Percentiles rank a stretch among this genome's conserved stretches.
phyloP scores from a whole-genome alignment of 2,797 vertebrate genomes.

The Poecilia gillii region DNA sequence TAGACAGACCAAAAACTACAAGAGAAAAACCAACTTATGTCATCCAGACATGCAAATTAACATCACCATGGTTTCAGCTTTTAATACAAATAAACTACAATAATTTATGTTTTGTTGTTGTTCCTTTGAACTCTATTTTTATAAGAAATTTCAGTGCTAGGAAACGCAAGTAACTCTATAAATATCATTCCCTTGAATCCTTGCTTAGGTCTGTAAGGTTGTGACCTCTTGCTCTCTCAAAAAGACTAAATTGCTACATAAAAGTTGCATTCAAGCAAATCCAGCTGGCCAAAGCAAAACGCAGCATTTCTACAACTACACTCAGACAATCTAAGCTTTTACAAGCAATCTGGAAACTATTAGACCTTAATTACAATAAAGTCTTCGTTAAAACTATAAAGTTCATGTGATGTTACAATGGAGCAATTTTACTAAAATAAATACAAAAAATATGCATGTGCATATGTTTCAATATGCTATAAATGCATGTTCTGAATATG shows the following conservation, averaged over 20 bases:
- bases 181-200: slow-evolving; percentile 59
- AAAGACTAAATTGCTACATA: slow-evolving; percentile 51
- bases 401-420: slow-evolving; percentile 8
- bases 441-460: slow-evolving; percentile 14
- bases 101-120: slow-evolving; percentile 11
- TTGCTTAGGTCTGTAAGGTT: slow-evolving; percentile 57
- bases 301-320: slow-evolving; percentile 42
- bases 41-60: background rate
- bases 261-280: slow-evolving; percentile 55
- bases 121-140: background rate
- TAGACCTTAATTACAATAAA: slow-evolving; percentile 1
- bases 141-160: background rate
- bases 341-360: slow-evolving; percentile 34
- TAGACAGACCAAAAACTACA: background rate
- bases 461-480: background rate
- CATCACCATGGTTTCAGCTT: background rate
- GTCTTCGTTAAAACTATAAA: slow-evolving; percentile 10
- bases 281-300: slow-evolving; percentile 71
- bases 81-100: background rate
- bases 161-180: slow-evolving; percentile 20
- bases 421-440: slow-evolving; percentile 9
- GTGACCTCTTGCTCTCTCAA: slow-evolving; percentile 47
- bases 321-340: slow-evolving; percentile 44
- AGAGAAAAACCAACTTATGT: background rate
- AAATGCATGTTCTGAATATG: background rate